Conservation (phyloP, 1,140 invertebrate species). For the Atta colombica region DNA sequence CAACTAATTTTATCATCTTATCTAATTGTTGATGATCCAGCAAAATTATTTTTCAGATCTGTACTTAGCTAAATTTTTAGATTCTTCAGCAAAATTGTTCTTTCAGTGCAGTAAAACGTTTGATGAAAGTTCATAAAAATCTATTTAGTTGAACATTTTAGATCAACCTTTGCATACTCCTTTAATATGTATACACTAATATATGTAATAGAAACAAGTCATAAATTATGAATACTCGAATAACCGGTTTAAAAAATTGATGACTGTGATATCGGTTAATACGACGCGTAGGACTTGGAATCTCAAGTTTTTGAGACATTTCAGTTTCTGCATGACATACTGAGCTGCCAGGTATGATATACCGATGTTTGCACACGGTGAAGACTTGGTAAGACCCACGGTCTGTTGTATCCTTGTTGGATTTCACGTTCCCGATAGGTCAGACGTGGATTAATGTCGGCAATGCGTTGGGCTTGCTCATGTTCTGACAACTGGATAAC, state of each 20-base stretch:
- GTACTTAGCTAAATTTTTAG: no score
- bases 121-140: no score
- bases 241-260: constrained; percentile 1
- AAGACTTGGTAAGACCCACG: constrained; percentile 49
- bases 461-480: constrained; percentile 2
- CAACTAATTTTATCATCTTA: no score
- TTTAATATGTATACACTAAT: not conserved
- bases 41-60: no score
- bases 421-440: constrained; percentile 65
- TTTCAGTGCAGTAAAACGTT: no score
- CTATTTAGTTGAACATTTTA: no score
- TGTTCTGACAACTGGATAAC: constrained; percentile 7
- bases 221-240: not conserved
- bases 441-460: constrained; percentile 72
- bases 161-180: no score
- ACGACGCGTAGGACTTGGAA: not conserved
- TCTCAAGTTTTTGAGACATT: constrained; percentile 35
- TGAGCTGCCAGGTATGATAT: constrained; percentile 56
- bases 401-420: constrained; percentile 31
- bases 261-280: not conserved
- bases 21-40: no score
- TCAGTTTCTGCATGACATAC: constrained; percentile 50
- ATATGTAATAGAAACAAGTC: not conserved
- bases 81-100: no score
- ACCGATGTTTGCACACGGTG: constrained; percentile 51